Conservation (phyloP, 2,113 vertebrate species). For the Tapirus terrestris region DNA sequence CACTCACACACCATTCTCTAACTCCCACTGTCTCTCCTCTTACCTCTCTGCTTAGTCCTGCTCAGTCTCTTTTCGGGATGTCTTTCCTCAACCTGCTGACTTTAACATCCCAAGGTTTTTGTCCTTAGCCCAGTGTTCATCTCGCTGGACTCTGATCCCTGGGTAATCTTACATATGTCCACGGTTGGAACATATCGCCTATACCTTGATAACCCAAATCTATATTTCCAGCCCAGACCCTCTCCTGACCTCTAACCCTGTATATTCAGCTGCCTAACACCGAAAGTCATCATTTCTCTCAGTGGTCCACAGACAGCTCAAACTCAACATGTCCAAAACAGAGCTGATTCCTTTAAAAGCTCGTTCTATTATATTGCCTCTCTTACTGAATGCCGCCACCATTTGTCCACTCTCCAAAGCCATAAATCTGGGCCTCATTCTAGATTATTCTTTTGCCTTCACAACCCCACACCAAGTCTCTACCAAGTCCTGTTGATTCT, state of each 20-base stretch:
- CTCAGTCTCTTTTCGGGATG: background rate
- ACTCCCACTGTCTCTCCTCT: background rate
- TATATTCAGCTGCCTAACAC: background rate
- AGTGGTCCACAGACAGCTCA: background rate
- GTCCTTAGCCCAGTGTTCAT: background rate
- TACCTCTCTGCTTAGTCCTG: constrained; percentile 10
- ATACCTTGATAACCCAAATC: background rate
- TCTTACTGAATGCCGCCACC: background rate
- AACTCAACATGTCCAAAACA: background rate
- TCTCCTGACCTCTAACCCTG: background rate
- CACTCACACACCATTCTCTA: background rate
- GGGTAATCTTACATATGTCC: background rate
- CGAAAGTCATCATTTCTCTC: background rate
- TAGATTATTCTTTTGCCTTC: constrained; percentile 41
- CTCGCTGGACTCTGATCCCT: background rate
- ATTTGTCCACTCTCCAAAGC: background rate
- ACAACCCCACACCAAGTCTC: background rate
- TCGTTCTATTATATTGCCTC: background rate
- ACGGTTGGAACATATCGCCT: background rate
- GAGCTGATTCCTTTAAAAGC: background rate
- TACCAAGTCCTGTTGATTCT: background rate
- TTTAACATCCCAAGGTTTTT: background rate
- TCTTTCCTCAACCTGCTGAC: background rate
- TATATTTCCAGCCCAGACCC: background rate
- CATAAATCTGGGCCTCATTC: constrained; percentile 11